Percentiles rank a stretch among this genome's conserved stretches.
phyloP scores from a whole-genome alignment of 2,888 invertebrate genomes.

The Drosophila seclusa region DNA sequence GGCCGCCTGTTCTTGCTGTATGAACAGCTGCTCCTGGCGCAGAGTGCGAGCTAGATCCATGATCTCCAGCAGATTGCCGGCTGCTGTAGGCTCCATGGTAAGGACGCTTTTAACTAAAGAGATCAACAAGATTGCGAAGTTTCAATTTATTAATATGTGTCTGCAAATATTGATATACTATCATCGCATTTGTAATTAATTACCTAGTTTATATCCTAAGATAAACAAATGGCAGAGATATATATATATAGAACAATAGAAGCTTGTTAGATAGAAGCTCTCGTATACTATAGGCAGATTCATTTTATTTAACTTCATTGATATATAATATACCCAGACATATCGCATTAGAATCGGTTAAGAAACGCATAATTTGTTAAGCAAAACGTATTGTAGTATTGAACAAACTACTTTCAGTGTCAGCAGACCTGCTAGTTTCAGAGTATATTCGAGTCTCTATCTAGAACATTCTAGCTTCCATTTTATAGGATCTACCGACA shows the following conservation, averaged over 20 bases:
- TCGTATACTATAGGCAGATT: not conserved
- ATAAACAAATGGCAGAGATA: not conserved
- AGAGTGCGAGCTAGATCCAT: conserved; percentile 85
- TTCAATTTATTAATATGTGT: not conserved
- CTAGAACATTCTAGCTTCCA: not conserved
- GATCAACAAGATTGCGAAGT: not conserved
- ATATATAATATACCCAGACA: not conserved
- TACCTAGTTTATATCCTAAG: not conserved
- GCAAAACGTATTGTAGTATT: not conserved
- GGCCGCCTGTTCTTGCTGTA: conserved; percentile 93
- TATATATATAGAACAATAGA: not conserved
- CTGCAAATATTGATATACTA: not conserved
- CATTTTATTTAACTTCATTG: not conserved
- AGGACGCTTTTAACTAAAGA: conserved; percentile 37
- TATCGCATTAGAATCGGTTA: not conserved
- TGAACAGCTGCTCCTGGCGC: conserved; percentile 91
- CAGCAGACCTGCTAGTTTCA: not conserved
- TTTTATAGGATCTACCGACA: not conserved
- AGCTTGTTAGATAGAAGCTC: not conserved
- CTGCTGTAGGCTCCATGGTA: conserved; percentile 83
- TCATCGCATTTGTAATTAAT: not conserved
- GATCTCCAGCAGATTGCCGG: conserved; percentile 84
- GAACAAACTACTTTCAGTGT: not conserved
- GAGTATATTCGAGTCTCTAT: not conserved
- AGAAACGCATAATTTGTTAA: not conserved